phyloP scores from a whole-genome alignment of 2,113 vertebrate species.

The Mixornis gularis region DNA sequence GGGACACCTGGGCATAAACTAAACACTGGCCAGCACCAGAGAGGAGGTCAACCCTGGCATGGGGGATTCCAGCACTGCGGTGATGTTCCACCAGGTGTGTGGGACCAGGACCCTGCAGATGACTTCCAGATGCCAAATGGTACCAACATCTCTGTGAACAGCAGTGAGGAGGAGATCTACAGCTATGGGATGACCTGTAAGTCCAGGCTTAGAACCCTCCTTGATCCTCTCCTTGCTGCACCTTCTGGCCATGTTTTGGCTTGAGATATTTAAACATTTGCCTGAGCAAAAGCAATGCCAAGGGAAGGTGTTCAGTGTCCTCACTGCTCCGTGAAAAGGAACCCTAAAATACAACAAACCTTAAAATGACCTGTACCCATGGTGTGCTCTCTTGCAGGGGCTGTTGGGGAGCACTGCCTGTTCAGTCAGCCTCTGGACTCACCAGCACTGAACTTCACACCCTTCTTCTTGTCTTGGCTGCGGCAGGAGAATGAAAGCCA shows the following conservation, averaged over 20 bases:
- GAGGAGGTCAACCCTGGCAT: neutral
- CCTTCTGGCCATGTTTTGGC: neutral
- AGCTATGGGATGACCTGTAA: slow-evolving; percentile 47
- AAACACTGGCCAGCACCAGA: neutral
- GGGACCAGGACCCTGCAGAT: neutral
- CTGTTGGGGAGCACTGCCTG: neutral
- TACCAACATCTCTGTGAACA: slow-evolving; percentile 22
- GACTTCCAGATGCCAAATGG: slow-evolving; percentile 39
- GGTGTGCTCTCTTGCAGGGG: slow-evolving; percentile 23
- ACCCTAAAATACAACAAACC: neutral
- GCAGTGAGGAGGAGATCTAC: slow-evolving; percentile 40
- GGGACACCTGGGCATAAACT: neutral
- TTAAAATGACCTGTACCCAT: neutral
- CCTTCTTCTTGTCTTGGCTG: slow-evolving; percentile 47
- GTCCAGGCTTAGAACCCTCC: neutral
- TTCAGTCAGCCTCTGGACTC: slow-evolving; percentile 2
- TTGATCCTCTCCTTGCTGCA: rapidly evolving
- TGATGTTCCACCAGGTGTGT: slow-evolving; percentile 29
- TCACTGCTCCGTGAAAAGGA: neutral
- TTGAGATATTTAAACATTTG: neutral
- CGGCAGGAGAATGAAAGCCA: slow-evolving; percentile 26
- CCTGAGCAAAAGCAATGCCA: neutral
- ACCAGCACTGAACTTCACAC: neutral
- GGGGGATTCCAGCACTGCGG: neutral
- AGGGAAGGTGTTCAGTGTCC: neutral